Evolutionary conservation across 1,140 invertebrate genomes (phyloP).

Genomic region (Globodera ellingtonae): DNA sequence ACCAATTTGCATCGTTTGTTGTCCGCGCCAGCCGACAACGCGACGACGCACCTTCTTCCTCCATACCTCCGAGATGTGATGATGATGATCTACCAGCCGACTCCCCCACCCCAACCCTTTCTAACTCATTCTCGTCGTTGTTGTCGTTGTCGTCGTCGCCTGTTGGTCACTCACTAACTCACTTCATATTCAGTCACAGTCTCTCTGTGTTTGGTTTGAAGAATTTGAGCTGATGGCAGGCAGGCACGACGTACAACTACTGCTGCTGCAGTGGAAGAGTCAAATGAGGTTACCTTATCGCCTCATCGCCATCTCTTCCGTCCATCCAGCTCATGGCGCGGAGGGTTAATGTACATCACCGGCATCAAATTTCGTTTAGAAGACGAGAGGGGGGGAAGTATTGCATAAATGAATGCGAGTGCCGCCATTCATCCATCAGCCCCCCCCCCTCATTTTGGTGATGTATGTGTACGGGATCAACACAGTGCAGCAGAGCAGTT

Average conservation of each 20-base stretch:
- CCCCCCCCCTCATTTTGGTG: too few relatives aligned
- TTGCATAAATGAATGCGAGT: too few relatives aligned
- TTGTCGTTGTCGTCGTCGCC: too few relatives aligned
- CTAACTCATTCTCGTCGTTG: not conserved
- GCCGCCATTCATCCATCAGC: too few relatives aligned
- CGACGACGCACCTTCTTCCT: not conserved
- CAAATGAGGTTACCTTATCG: constrained; percentile 5
- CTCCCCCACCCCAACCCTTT: not conserved
- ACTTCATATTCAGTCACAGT: not conserved
- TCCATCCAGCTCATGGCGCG: not conserved
- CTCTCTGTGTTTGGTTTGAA: too few relatives aligned
- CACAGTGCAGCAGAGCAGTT: too few relatives aligned
- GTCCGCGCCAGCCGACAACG: not conserved
- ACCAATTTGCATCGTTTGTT: constrained; percentile 2
- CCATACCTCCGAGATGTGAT: too few relatives aligned
- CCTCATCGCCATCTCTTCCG: not conserved
- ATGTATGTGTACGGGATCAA: too few relatives aligned
- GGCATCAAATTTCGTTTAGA: too few relatives aligned
- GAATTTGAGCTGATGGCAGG: not conserved
- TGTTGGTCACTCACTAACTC: not conserved
- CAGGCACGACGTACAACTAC: not conserved
- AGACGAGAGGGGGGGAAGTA: not conserved
- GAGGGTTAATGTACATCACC: not conserved
- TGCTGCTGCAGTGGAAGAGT: too few relatives aligned
- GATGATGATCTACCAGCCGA: too few relatives aligned